Conservation (phyloP, 2,888 invertebrate species). For the Callosobruchus maculatus region DNA sequence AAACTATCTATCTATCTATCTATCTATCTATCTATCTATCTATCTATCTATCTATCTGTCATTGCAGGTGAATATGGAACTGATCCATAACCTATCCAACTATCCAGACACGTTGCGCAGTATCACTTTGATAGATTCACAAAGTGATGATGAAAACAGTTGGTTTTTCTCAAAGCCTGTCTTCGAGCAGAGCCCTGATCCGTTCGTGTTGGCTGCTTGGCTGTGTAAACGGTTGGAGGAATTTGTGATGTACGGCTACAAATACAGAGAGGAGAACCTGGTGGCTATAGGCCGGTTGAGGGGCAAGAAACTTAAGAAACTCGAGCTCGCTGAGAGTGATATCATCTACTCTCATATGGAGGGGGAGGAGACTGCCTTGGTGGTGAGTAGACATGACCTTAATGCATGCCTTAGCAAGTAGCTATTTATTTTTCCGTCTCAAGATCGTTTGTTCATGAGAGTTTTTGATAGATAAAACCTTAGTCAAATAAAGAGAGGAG, state of each 20-base stretch:
- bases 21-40: constrained; percentile 57
- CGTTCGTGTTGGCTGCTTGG: constrained; percentile 66
- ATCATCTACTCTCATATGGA: constrained; percentile 33
- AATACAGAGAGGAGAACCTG: constrained; percentile 60
- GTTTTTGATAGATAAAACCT: no score
- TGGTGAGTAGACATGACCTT: background rate
- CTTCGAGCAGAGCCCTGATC: constrained; percentile 49
- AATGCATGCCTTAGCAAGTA: no score
- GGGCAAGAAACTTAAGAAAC: constrained; percentile 52
- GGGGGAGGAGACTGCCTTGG: constrained; percentile 6
- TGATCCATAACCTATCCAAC: constrained; percentile 56
- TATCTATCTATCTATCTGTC: constrained; percentile 54
- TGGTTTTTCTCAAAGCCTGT: constrained; percentile 35
- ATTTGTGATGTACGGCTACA: constrained; percentile 57
- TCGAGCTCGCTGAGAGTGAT: constrained; percentile 57
- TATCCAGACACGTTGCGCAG: constrained; percentile 55
- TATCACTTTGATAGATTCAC: constrained; percentile 61
- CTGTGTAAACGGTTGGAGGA: constrained; percentile 58
- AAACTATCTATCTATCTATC: no score
- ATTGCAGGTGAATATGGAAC: constrained; percentile 55
- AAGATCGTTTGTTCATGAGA: no score
- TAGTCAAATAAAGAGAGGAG: no score
- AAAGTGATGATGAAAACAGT: constrained; percentile 33
- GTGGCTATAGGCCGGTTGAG: constrained; percentile 63
- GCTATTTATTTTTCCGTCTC: no score